phyloP scores from a whole-genome alignment of 2,113 vertebrate genomes.

The Psilopsiagon aurifrons region DNA sequence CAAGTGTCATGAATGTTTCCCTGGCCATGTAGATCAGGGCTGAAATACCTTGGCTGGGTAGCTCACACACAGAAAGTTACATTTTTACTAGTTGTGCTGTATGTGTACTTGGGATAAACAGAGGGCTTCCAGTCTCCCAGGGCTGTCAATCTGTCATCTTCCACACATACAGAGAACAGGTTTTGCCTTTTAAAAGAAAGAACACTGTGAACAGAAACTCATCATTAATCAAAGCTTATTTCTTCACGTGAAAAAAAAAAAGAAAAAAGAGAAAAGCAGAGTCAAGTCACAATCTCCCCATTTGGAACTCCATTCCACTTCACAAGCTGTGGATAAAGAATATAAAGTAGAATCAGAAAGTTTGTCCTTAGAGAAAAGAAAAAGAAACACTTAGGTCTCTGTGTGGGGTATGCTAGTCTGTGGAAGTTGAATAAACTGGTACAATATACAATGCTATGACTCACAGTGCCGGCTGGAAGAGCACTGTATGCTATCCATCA shows the following conservation, averaged over 20 bases:
- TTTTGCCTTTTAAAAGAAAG: conserved; percentile 66
- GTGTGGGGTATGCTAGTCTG: conserved; percentile 54
- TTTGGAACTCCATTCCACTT: conserved; percentile 58
- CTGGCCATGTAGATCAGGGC: neutral
- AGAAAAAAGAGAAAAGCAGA: neutral
- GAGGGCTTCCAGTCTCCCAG: conserved; percentile 35
- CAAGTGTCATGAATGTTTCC: neutral
- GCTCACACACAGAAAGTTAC: neutral
- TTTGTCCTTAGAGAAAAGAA: conserved; percentile 56
- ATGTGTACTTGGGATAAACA: conserved; percentile 45
- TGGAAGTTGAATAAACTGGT: conserved; percentile 63
- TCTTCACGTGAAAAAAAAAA: neutral
- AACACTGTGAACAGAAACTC: conserved; percentile 56
- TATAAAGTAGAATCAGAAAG: conserved; percentile 40
- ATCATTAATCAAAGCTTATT: conserved; percentile 59
- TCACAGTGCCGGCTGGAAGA: conserved; percentile 57
- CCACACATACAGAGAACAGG: neutral
- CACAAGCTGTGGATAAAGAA: conserved; percentile 42
- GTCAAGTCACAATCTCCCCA: conserved; percentile 26
- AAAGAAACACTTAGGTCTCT: conserved; percentile 52
- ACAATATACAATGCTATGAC: conserved; percentile 67
- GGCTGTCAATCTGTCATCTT: conserved; percentile 64
- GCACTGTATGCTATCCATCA: conserved; percentile 58
- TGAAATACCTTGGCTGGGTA: neutral
- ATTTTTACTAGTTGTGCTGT: conserved; percentile 6